Base-by-base conservation (phyloP, 2,888 invertebrate species). In the Pseudococcus viburni region DNA sequence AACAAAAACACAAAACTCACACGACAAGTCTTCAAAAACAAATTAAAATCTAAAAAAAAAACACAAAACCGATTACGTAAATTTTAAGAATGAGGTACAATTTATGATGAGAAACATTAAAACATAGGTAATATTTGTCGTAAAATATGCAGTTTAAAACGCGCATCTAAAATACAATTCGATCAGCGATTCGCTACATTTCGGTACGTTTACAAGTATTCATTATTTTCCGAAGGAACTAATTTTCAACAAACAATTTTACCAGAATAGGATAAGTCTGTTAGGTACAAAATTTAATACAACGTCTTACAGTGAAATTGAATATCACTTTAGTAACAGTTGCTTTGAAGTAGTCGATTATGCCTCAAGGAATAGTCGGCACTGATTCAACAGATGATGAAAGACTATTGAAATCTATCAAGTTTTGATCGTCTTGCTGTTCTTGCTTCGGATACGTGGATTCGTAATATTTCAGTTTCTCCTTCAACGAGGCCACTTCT, bases 401-500 rank as follows among this genome's bases (percentile, higher is more conserved):
- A n/a, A 88, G 55, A 77, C 88, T 88, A 73, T 85, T 88, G 22
- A 88, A 85, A 48, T 88, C 88, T 48, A 88, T 77, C 33, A 88
- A 51, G 39, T 85, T 68, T 85, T 88, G 84, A 51, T 88, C 88
- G 15, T 84, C 88, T 46, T 22, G 59, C 33, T 17, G 22, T 46
- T 88, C 88, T 68, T 84, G 84, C 42, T 88, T 73, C 19, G 85
- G 33, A 77, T 48, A 77, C 11, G 85, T 48, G 12, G 85, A 19
- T 90, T 12, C 90, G 73, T 90, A 91, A 90, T 86, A 90, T 90
- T 88, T 91, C 90, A 89, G 91, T 90, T 89, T 90, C 89, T 86
- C 90, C 90, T 88, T 89, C 8, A 90, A 89, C 7, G 84, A 89
- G 59, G 89, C 92, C 89, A 94, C 94, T 91, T 95, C 94, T 91